Base-by-base conservation (phyloP, 92 coral and sea anemone species). In the Phenganax marumi region DNA sequence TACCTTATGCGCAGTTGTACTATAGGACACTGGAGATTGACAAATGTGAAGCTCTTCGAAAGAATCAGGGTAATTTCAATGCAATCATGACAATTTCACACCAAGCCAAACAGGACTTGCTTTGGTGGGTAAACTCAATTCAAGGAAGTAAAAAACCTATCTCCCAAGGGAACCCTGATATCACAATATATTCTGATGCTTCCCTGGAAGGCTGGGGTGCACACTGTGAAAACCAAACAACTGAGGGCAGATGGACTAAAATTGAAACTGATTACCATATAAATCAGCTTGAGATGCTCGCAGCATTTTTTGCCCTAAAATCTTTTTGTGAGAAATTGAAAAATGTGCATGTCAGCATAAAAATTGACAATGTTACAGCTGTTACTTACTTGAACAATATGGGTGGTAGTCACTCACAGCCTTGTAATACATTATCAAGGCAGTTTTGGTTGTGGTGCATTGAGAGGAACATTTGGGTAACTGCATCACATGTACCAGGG, bases 121-220 rank as follows among this genome's bases (percentile, higher is more conserved):
- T 68, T 21, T 81, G 85, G 85, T 81, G 85, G 79, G 22, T 26
- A 25, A 55, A 81, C 17, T 21, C 49, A 12, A 81, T 68, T 52
- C 24, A 50, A 21, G 51, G 52, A n/a, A 33, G 51, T 81, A 3
- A 50, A 23, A 81, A 70, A 70, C 78, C 78, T 52, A 70, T 81
- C 68, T 81, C 68, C 52, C 52, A 81, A 13, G 78, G 68, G 7
- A 69, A 54, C 79, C 79, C 85, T 33, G 55, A 69, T n/a, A 24
- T 70, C 68, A 69, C 70, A 1, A 48, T 69, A 50, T n/a, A 22
- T 16, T 48, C 85, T 18, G 85, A 81, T 81, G 85, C 85, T 62
- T 81, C 85, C 13, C 48, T 69, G 47, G 51, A 19, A 52, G 85
- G 85, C 19, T 81, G 85, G 85, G 85, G 85, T 50, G 77, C 77